Conservation (phyloP, 2,797 vertebrate genomes). For the Thripadectes ignobilis region DNA sequence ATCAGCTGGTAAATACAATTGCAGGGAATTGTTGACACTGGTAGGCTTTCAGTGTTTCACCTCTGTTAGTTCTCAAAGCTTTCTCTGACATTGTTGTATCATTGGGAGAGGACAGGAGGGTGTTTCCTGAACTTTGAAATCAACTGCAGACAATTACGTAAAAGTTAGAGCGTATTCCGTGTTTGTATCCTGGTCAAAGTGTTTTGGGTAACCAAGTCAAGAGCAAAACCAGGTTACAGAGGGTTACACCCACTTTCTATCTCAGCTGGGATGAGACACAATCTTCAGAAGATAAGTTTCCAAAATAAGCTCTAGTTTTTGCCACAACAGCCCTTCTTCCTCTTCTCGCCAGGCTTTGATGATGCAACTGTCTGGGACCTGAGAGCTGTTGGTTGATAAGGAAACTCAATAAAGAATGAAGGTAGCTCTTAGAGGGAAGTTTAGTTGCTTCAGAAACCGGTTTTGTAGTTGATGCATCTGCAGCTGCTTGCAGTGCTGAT, state of each 20-base stretch:
- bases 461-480: neutral
- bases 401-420: neutral
- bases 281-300: neutral
- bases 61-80: neutral
- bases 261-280: neutral
- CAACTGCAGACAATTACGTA: neutral
- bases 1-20: neutral
- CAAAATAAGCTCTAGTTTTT: neutral
- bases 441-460: neutral
- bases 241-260: neutral
- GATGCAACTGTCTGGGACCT: neutral
- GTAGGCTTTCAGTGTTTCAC: neutral
- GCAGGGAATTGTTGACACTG: neutral
- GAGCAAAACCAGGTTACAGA: neutral
- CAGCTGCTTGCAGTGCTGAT: neutral
- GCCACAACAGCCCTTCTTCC: neutral
- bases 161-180: neutral
- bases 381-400: neutral
- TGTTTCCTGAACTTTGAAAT: slow-evolving; percentile 41
- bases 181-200: neutral
- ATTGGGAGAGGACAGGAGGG: neutral
- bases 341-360: neutral
- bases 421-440: neutral
- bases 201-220: neutral
- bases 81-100: neutral